Base-by-base conservation (phyloP, 2,888 invertebrate genomes). In the Lydus trimaculatus region DNA sequence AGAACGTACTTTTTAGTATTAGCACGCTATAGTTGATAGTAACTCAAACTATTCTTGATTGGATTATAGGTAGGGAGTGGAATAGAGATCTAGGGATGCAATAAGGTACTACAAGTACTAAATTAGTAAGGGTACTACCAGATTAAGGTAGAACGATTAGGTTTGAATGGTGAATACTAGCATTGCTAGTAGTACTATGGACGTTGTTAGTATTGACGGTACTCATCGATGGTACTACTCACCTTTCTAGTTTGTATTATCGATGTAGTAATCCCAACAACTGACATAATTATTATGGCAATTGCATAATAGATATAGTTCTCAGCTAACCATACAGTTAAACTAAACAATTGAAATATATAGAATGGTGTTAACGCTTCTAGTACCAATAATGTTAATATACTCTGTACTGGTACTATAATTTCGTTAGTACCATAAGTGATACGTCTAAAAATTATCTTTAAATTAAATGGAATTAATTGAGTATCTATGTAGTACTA, bases 281-380 rank as follows among this genome's bases (percentile, higher is more conserved):
- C 89, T 0, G 96, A 94, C 92, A 96, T 95, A 1, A 92, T 79
- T 25, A 96, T 87, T 64, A 98, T 96, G 56, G 95, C 95, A 20
- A 92, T 87, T 25, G 96, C 95, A 84, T 97, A 98, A 82, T 94
- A 95, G 78, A 92, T 91, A 81, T 98, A 98, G 63, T 92, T 89
- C 81, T 98, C 97, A 0, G 91, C 88, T 62, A 94, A 89, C 98
- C 98, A 98, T 61, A 98, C 89, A 13, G 90, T 88, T 72, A 95
- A 92, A 52, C 96, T 96, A 86, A 96, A 96, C 72, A 97, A 84
- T 90, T 98, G 97, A 87, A 98, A 98, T 81, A 97, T 92, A 87
- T 97, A 98, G 87, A 97, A 98, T 6, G 98, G 97, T 82, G 97
- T 96, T 78, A 97, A 89, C n/a, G 94, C 92, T 84, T 96, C 96